A percentile compares a stretch with the other conserved stretches of the same genome.
phyloP scores from a whole-genome alignment of 1,140 invertebrate species.

The Phenacoccus solenopsis region DNA sequence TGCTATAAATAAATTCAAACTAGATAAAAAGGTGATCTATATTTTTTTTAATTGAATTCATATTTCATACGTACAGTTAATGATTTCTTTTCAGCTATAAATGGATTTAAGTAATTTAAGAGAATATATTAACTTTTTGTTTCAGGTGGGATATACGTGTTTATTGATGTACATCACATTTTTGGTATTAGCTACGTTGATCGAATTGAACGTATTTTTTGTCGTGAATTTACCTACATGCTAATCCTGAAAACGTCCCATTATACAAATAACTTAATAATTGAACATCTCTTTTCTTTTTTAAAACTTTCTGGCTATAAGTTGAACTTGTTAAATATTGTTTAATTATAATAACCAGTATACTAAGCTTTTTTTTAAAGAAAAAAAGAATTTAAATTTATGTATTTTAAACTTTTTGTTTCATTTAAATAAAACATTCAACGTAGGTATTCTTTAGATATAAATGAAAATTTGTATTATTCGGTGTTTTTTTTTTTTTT shows the following conservation, averaged over 20 bases:
- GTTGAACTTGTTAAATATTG: no score
- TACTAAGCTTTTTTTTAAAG: no score
- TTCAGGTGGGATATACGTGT: conserved; percentile 51
- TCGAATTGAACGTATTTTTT: conserved; percentile 79
- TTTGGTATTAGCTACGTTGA: conserved; percentile 61
- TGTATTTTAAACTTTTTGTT: no score
- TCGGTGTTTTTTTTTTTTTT: no score
- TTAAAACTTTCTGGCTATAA: no score
- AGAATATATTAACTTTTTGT: no score
- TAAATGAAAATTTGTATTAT: no score
- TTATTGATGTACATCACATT: conserved; percentile 64
- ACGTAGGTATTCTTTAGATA: no score
- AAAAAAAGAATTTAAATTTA: no score
- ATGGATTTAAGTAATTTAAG: not conserved
- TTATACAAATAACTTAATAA: not conserved
- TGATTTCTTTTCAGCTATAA: not conserved
- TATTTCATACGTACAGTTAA: not conserved
- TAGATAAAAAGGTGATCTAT: conserved; percentile 48
- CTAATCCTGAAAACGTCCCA: not conserved
- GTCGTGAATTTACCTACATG: conserved; percentile 70
- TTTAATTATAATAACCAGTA: no score
- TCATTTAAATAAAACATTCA: no score
- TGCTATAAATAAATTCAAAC: conserved; percentile 60
- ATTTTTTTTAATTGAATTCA: not conserved
- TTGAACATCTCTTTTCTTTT: not conserved